phyloP scores from a whole-genome alignment of 2,797 vertebrate species.

The Rhyacichthys aspro region DNA sequence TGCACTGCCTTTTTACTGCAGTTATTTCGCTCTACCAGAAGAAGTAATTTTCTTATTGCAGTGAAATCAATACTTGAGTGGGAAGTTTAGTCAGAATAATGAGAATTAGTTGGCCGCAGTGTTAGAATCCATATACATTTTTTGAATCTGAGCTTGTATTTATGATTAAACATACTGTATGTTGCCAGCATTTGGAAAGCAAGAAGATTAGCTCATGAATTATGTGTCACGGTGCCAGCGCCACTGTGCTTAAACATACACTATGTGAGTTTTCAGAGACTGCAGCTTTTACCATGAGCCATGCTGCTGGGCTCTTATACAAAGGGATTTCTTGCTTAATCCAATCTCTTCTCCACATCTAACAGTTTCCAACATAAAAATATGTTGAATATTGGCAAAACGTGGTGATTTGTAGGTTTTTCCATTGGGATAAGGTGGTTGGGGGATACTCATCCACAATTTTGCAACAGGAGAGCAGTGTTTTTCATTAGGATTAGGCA shows the following conservation, averaged over 20 bases:
- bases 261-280: too few relatives aligned
- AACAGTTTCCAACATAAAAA: too few relatives aligned
- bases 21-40: conserved; percentile 19
- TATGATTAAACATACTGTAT: conserved; percentile 28
- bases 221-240: conserved; percentile 39
- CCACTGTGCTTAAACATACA: conserved; percentile 34
- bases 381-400: too few relatives aligned
- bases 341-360: too few relatives aligned
- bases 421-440: too few relatives aligned
- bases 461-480: too few relatives aligned
- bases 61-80: conserved; percentile 20
- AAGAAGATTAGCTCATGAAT: conserved; percentile 36
- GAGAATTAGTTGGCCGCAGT: not conserved
- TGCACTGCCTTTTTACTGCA: conserved; percentile 7
- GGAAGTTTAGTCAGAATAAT: not conserved
- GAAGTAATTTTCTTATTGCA: conserved; percentile 30
- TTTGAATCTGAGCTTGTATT: conserved; percentile 19
- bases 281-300: conserved; percentile 6
- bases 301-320: conserved; percentile 11
- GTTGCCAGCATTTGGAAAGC: conserved; percentile 21
- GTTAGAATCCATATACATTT: conserved; percentile 3
- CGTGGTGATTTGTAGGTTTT: too few relatives aligned
- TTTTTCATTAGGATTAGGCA: too few relatives aligned
- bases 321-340: not conserved
- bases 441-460: too few relatives aligned